Conservation (phyloP, 1,140 invertebrate species). For the Papilio dardanus region DNA sequence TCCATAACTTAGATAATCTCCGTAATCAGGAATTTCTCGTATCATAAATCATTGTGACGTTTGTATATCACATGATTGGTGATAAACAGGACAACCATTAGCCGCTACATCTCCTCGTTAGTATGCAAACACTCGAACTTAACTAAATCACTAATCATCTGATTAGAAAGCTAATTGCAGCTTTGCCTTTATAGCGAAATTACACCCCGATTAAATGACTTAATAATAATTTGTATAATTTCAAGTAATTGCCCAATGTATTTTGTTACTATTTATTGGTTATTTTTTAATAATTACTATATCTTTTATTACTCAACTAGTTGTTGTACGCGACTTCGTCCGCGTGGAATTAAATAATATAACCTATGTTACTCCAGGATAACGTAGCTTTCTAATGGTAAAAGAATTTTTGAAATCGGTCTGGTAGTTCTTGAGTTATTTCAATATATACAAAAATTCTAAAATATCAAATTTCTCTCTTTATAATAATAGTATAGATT, state of each 20-base stretch:
- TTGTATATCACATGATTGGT: background rate
- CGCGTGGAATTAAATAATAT: background rate
- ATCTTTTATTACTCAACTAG: no score
- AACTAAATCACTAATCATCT: conserved; percentile 19
- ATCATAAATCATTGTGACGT: background rate
- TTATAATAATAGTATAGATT: no score
- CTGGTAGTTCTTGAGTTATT: no score
- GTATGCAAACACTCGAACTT: background rate
- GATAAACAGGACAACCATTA: background rate
- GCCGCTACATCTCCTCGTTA: background rate
- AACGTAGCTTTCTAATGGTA: no score
- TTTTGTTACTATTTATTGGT: background rate
- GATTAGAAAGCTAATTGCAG: conserved; percentile 1
- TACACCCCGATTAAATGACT: background rate
- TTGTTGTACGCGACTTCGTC: background rate
- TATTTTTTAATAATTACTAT: no score
- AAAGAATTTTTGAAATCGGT: no score
- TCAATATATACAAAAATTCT: no score
- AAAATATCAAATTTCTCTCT: no score
- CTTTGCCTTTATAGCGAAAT: background rate
- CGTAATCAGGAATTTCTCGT: background rate
- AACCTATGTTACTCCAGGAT: no score
- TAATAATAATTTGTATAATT: background rate
- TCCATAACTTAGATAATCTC: no score
- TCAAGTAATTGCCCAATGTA: background rate